Evolutionary conservation across 2,888 invertebrate species (phyloP).

Genomic region (Polymixis lichenea): DNA sequence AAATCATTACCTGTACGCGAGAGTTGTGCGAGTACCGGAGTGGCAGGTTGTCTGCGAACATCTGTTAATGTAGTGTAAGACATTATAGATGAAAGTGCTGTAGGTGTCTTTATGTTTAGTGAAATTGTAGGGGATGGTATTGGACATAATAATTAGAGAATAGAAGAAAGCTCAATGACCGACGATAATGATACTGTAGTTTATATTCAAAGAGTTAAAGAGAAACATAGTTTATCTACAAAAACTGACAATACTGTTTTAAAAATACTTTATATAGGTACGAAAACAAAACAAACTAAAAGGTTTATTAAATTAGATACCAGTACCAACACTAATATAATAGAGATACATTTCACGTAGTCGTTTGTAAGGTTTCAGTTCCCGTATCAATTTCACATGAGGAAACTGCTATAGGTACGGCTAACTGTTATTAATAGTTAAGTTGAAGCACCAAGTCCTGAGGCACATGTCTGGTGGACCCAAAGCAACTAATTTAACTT

Average conservation of each 20-base stretch:
- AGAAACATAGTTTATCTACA: background rate
- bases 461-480: slow-evolving; percentile 57
- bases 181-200: background rate
- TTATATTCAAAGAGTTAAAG: background rate
- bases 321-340: slow-evolving; percentile 31
- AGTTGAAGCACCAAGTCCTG: slow-evolving; percentile 33
- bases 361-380: slow-evolving; percentile 41
- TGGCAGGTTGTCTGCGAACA: slow-evolving; percentile 49
- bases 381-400: slow-evolving; percentile 61
- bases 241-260: background rate
- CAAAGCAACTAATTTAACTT: slow-evolving; percentile 78
- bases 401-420: slow-evolving; percentile 50
- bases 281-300: slow-evolving; percentile 15
- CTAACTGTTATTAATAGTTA: slow-evolving; percentile 58
- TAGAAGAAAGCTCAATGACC: background rate
- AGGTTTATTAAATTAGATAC: slow-evolving; percentile 54
- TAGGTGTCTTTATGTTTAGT: background rate
- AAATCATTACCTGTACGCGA: slow-evolving; percentile 86
- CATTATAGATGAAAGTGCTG: slow-evolving; percentile 4
- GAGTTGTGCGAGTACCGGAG: slow-evolving; percentile 58
- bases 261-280: background rate
- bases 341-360: slow-evolving; percentile 47
- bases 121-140: background rate
- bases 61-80: slow-evolving; percentile 16
- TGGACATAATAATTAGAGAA: no score